Base-by-base conservation (phyloP, 2,888 invertebrate species). In the Calameuta filiformis region DNA sequence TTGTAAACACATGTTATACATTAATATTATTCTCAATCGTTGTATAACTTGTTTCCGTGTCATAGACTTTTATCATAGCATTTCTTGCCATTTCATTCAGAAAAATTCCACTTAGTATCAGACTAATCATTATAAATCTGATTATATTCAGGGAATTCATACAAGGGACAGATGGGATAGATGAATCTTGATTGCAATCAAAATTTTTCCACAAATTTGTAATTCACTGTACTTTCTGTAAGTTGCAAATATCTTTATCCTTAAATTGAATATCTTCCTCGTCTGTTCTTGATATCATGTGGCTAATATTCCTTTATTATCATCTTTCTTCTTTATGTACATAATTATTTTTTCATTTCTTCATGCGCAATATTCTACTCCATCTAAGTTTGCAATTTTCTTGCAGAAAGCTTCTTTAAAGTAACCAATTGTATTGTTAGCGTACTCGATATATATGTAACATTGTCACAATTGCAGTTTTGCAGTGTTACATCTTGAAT, bases 281-380 rank as follows among this genome's bases (percentile, higher is more conserved):
- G 9, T 56, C 23, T 56, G 56, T 56, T 56, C 23, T 56, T 56
- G 23, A 56, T 56, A 23, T 56, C 23, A 23, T 9, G 73, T 74
- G 34, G 76, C 35, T 34, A n/a, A 75, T 68, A 78, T 75, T 34
- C 15, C 15, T 31, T 23, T 12, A 40, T 37, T 76, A 76, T 56
- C 33, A 68, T 56, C 9, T 9, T 56, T 23, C 76, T n/a, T 35
- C 76, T 73, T 77, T 73, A 31, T 73, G 56, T 71, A 15, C 23
- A 79, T 23, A 23, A 23, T 34, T 31, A 35, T 73, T 15, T 35
- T 34, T 71, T 76, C 69, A 76, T 33, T 77, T 68, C 69, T 73
- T 35, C 40, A 76, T 77, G n/a, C 75, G 77, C 23, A 15, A 75
- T 23, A 23, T 23, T 56, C 23, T 56, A 9, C 56, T 23, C 1